Evolutionary conservation across 2,113 vertebrate genomes (phyloP).

Genomic region (Thinocorus orbignyianus): DNA sequence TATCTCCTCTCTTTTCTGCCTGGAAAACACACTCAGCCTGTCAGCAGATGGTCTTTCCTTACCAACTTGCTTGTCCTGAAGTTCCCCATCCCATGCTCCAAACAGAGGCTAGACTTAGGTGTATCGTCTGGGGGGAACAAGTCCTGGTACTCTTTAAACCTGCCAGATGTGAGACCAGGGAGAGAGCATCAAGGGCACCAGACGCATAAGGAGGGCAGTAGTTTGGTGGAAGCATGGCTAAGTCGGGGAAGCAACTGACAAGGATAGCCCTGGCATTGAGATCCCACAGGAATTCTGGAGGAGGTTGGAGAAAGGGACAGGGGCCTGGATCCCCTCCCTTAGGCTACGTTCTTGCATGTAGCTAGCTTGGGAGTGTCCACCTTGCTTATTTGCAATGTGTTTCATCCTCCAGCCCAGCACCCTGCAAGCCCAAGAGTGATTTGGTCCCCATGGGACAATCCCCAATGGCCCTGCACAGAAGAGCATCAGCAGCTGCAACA

Average conservation of each 20-base stretch:
- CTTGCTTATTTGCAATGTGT: not conserved
- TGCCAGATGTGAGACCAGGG: not conserved
- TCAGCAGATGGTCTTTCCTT: not conserved
- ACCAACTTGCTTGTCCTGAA: not conserved
- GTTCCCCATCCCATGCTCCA: not conserved
- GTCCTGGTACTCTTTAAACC: conserved; percentile 65
- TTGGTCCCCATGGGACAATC: not conserved
- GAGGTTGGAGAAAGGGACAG: not conserved
- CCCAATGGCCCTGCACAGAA: not conserved
- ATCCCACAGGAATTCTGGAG: not conserved
- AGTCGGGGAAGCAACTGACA: not conserved
- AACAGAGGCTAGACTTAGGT: rapidly evolving
- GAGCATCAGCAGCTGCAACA: not conserved
- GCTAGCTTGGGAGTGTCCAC: not conserved
- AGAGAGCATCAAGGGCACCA: not conserved
- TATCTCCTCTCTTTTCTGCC: not conserved
- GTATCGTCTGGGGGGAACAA: not conserved
- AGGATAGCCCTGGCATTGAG: not conserved
- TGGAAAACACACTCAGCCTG: not conserved
- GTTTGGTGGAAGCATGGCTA: not conserved
- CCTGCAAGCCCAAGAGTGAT: not conserved
- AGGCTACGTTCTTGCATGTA: not conserved
- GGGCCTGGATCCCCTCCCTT: not conserved
- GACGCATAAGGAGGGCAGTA: not conserved
- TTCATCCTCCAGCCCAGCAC: not conserved